Conservation (phyloP, 2,888 invertebrate genomes). For the Operophtera brumata region DNA sequence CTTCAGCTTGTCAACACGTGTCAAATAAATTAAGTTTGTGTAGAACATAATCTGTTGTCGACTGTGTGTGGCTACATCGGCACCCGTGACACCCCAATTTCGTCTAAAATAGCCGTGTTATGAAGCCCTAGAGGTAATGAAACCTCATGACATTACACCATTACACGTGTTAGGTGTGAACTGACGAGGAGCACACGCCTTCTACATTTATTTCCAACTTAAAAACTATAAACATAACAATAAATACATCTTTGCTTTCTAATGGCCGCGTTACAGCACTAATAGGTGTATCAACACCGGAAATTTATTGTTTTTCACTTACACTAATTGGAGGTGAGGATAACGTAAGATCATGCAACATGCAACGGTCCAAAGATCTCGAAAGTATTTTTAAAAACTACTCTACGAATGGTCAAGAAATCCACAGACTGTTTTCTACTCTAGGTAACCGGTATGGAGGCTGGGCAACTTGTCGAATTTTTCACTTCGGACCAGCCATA, state of each 20-base stretch:
- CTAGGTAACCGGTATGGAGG: constrained; percentile 47
- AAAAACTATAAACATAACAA: constrained; percentile 58
- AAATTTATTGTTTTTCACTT: constrained; percentile 39
- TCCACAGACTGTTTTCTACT: constrained; percentile 35
- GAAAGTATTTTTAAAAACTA: constrained; percentile 3
- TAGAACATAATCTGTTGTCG: constrained; percentile 36
- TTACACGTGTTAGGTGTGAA: constrained; percentile 70
- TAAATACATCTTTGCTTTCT: constrained; percentile 58
- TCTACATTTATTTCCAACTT: constrained; percentile 63
- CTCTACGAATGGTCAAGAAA: constrained; percentile 15
- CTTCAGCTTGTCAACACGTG: constrained; percentile 16
- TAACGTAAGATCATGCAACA: constrained; percentile 21
- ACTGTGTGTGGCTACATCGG: constrained; percentile 37
- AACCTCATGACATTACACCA: constrained; percentile 60
- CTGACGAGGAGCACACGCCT: constrained; percentile 64
- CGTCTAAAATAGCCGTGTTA: constrained; percentile 56
- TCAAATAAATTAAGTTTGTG: constrained; percentile 27
- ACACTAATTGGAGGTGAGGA: constrained; percentile 31
- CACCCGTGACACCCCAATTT: constrained; percentile 39
- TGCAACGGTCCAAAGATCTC: constrained; percentile 14
- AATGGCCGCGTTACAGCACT: constrained; percentile 49
- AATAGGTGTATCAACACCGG: constrained; percentile 34
- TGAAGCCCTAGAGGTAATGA: constrained; percentile 62
- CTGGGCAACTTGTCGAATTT: constrained; percentile 53
- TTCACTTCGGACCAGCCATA: too few species aligned